A percentile compares a stretch with the other conserved stretches of the same genome.
Evolutionary conservation across 2,113 vertebrate species (phyloP).

Genomic region (Meriones unguiculatus): DNA sequence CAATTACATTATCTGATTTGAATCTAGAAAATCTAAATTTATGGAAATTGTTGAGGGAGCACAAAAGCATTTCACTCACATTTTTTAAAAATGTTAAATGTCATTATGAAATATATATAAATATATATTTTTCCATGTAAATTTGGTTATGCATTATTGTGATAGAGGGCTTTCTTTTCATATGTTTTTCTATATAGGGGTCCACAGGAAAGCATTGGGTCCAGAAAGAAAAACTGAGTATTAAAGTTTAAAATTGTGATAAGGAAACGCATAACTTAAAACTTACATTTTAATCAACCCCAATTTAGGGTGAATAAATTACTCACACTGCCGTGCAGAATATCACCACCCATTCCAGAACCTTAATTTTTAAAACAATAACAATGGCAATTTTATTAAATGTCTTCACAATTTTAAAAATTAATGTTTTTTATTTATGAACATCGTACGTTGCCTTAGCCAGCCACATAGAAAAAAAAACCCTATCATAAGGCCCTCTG

Average conservation of each 20-base stretch:
- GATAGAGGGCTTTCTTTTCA: not conserved
- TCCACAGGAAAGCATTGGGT: not conserved
- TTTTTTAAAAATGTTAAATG: not conserved
- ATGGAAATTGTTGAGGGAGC: not conserved
- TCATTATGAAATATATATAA: constrained; percentile 18
- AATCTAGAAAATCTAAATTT: not conserved
- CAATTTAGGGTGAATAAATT: not conserved
- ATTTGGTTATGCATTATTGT: not conserved
- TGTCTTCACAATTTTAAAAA: not conserved
- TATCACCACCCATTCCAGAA: not conserved
- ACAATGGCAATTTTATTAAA: not conserved
- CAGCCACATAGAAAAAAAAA: not conserved
- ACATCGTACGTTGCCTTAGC: not conserved
- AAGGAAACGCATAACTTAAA: not conserved
- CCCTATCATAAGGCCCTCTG: not conserved
- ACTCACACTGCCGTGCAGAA: not conserved
- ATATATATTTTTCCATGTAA: constrained; percentile 5
- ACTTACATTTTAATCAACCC: not conserved
- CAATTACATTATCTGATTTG: not conserved
- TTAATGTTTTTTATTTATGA: not conserved
- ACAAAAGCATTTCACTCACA: not conserved
- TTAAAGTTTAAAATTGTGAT: constrained; percentile 34
- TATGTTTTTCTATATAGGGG: not conserved
- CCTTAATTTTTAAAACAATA: not conserved
- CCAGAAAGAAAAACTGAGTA: constrained; percentile 38